Conservation (phyloP, 2,797 vertebrate species). For the Rhinella marina region DNA sequence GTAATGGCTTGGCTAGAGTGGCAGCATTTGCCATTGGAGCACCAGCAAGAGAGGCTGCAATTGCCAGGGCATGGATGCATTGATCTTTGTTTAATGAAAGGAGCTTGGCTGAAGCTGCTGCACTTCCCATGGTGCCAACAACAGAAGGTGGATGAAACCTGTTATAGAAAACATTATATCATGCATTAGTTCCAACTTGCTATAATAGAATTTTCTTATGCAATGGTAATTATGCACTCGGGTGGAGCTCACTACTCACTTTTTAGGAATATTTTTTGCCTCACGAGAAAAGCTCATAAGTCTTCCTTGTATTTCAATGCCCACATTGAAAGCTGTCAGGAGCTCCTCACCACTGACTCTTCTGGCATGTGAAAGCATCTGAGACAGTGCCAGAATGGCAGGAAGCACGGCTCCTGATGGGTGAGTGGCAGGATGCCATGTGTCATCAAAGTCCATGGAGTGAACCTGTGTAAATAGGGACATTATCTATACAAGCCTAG, state of each 20-base stretch:
- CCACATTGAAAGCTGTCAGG: constrained; percentile 85
- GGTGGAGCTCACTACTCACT: constrained; percentile 68
- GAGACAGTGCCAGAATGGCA: constrained; percentile 83
- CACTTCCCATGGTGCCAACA: constrained; percentile 88
- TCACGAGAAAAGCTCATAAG: constrained; percentile 88
- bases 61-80: constrained; percentile 82
- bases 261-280: constrained; percentile 85
- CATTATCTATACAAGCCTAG: background rate
- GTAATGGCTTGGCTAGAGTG: constrained; percentile 86
- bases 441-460: constrained; percentile 93
- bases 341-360: constrained; percentile 83
- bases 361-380: constrained; percentile 78
- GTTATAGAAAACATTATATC: constrained; percentile 38
- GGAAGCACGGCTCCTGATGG: constrained; percentile 88
- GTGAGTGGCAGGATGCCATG: constrained; percentile 90
- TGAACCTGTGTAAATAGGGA: constrained; percentile 75
- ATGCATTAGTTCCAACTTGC: background rate
- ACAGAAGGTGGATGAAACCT: constrained; percentile 91
- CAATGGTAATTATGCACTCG: background rate
- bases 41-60: constrained; percentile 85
- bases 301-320: constrained; percentile 87
- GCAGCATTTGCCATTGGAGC: constrained; percentile 91
- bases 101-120: constrained; percentile 82
- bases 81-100: constrained; percentile 75
- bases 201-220: background rate